These are phyloP conservation scores for Atherinomorus stipes DNA, from an alignment of 2,113 vertebrate genomes.

Conservation along the genomic window DNA sequence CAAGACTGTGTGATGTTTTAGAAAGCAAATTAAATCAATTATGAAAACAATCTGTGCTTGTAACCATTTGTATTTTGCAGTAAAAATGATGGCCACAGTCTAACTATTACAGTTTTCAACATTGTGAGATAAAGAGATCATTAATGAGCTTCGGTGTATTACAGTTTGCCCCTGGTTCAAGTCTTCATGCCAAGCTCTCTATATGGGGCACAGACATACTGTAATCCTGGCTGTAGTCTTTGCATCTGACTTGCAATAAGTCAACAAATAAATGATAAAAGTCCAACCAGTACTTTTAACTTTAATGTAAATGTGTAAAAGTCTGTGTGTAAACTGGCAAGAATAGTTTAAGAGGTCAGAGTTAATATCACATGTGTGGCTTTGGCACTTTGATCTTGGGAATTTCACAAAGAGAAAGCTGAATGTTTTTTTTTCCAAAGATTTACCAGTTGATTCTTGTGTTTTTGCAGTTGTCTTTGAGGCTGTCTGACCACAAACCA, in stretches of 20 bases:
- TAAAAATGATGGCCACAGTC: not conserved
- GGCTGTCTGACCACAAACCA: conserved; percentile 52
- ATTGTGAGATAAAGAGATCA: not conserved
- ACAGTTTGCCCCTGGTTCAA: too few relatives aligned
- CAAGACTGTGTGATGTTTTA: not conserved
- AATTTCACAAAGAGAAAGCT: conserved; percentile 35
- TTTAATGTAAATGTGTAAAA: too few relatives aligned
- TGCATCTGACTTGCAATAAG: too few relatives aligned
- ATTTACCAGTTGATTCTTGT: conserved; percentile 48
- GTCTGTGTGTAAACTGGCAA: too few relatives aligned
- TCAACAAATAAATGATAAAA: too few relatives aligned
- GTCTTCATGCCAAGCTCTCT: too few relatives aligned
- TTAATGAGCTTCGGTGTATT: not conserved
- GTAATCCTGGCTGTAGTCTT: too few relatives aligned
- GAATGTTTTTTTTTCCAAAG: conserved; percentile 45
- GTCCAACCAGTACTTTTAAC: too few relatives aligned
- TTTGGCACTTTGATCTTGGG: conserved; percentile 34
- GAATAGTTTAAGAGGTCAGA: not conserved
- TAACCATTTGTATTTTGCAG: not conserved
- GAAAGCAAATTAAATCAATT: not conserved
- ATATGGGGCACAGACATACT: too few relatives aligned
- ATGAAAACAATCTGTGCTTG: not conserved
- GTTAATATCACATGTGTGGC: not conserved
- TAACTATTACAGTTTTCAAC: not conserved
- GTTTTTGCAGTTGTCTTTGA: conserved; percentile 47